Evolutionary conservation across 37 sponge, comb jelly and placozoan species (phyloP), one percentile per base, ranked within the genome.

Genomic region (Haliclona indistincta): DNA sequence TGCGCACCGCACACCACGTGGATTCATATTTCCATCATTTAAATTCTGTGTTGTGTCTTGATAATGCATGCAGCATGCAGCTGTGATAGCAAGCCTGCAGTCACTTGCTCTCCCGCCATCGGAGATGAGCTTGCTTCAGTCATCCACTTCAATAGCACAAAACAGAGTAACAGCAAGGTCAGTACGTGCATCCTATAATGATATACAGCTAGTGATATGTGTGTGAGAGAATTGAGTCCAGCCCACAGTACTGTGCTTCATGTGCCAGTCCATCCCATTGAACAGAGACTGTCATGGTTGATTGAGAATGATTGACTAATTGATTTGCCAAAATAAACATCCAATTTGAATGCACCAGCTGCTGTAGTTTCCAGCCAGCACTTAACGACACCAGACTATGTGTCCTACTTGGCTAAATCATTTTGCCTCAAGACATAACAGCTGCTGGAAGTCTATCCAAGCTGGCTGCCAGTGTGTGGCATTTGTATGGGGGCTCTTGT

Each of bases 31-130:
- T 63, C 17, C 41, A 29, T 56, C 3, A 30, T 56, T 56, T 56
- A 25, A 7, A 72, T 72, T 25, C 19, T 22, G 22, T 8, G 35
- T 22, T 22, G 54, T 43, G 35, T 35, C 38, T 13, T 23, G 20
- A 35, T n/a, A 29, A 28, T 70, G 26, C 56, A 15, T 49, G 7
- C 45, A 78, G 78, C 40, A 61, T 30, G 63, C 68, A 0, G 64
- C 67, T 19, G 30, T 74, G 19, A 36, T 79, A 62, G 41, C 55
- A 10, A 36, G 42, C 23, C 65, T 75, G 38, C 54, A 74, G 1
- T 69, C 75, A 0, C 36, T 70, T 35, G 60, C 76, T 10, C 63
- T 86, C 7, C 70, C 87, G 0, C 38, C 63, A 38, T 77, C 85
- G 37, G 49, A 85, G 2, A 43, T 64, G 54, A 33, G 66, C 32